Conservation (phyloP, 2,113 vertebrate genomes). For the Phyllostomus hastatus region DNA sequence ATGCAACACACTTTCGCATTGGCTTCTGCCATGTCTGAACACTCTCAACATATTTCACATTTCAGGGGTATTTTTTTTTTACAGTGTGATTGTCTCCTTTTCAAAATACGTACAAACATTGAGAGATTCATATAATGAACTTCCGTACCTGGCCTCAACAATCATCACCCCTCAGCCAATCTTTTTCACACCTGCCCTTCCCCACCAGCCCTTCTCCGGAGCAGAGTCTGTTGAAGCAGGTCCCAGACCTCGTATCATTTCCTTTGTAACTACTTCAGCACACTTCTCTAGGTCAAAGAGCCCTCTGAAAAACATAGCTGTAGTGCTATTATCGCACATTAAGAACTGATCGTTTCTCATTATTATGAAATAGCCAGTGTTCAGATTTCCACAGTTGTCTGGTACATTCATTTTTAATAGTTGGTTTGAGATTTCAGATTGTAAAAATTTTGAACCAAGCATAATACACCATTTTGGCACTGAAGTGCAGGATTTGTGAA, state of each 20-base stretch:
- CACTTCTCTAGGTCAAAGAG: not conserved
- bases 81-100: not conserved
- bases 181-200: not conserved
- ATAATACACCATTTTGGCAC: not conserved
- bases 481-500: not conserved
- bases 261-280: not conserved
- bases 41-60: not conserved
- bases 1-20: not conserved
- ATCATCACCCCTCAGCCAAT: accelerated
- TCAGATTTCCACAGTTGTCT: not conserved
- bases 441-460: not conserved
- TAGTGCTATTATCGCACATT: not conserved
- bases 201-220: no score
- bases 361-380: not conserved
- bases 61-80: not conserved
- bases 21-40: not conserved
- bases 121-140: not conserved
- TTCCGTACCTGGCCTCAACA: not conserved
- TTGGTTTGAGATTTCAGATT: conserved; percentile 1
- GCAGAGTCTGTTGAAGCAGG: not conserved
- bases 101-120: not conserved
- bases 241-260: not conserved
- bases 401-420: not conserved
- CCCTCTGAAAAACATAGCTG: not conserved
- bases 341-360: not conserved